Percentiles rank a stretch among this genome's conserved stretches.
phyloP scores from a whole-genome alignment of 2,797 vertebrate genomes.

The Cyclopterus lumpus region DNA sequence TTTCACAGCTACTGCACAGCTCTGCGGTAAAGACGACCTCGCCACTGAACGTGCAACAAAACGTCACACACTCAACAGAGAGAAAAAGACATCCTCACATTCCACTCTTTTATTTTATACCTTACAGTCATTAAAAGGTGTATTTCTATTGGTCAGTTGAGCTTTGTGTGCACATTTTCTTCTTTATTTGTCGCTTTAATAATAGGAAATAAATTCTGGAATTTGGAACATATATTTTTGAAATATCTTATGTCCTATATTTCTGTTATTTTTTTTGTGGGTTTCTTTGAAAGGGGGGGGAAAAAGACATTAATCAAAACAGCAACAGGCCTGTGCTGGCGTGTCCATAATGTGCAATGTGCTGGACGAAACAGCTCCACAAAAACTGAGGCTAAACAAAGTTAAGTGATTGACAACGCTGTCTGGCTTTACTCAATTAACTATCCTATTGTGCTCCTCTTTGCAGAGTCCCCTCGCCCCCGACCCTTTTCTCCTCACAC shows the following conservation, averaged over 20 bases:
- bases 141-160: not conserved
- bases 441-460: conserved; percentile 99
- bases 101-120: conserved; percentile 37
- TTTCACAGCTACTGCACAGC: conserved; percentile 68
- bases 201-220: not conserved
- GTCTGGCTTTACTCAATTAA: conserved; percentile 99
- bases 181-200: not conserved
- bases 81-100: conserved; percentile 62
- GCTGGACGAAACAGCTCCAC: conserved; percentile 66
- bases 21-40: conserved; percentile 51
- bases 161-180: not conserved
- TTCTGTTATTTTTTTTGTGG: not conserved
- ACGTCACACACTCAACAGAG: conserved; percentile 59
- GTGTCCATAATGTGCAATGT: conserved; percentile 72
- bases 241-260: not conserved
- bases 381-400: conserved; percentile 90
- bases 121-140: not conserved
- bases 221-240: not conserved
- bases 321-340: conserved; percentile 54
- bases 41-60: conserved; percentile 54
- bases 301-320: conserved; percentile 69
- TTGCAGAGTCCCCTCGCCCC: conserved; percentile 76
- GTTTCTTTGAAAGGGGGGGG: conserved; percentile 16
- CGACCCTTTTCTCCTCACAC: conserved; percentile 84
- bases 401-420: conserved; percentile 99